Evolutionary conservation across 2,888 invertebrate genomes (phyloP).

Genomic region (Himalopsyche tibetana): DNA sequence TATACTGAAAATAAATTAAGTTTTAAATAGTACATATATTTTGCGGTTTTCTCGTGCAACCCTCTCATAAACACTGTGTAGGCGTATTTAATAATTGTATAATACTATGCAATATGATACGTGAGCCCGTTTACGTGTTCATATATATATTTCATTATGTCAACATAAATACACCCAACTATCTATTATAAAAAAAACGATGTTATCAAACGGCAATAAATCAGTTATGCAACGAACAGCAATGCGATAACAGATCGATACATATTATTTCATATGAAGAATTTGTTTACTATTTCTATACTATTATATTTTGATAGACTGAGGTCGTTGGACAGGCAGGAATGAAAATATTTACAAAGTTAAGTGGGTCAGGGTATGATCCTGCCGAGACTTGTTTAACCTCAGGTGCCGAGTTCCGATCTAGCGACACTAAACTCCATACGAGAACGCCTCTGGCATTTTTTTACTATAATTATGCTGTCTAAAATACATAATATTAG

Average conservation of each 20-base stretch:
- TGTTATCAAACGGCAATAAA: neutral
- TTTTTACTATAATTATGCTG: neutral
- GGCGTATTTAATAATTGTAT: too few relatives aligned
- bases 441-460: neutral
- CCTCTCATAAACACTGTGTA: too few relatives aligned
- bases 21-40: too few relatives aligned
- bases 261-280: neutral
- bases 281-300: neutral
- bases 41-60: too few relatives aligned
- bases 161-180: neutral
- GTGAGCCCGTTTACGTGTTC: neutral
- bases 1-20: too few relatives aligned
- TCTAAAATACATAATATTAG: neutral
- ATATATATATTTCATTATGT: neutral
- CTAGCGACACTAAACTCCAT: neutral
- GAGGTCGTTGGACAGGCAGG: constrained; percentile 33
- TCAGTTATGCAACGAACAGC: neutral
- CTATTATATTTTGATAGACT: neutral
- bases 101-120: too few relatives aligned
- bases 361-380: constrained; percentile 33
- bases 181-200: neutral
- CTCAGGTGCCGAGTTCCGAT: constrained; percentile 30
- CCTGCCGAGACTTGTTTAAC: constrained; percentile 26
- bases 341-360: constrained; percentile 37
- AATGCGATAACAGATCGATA: constrained; percentile 3